phyloP scores from a whole-genome alignment of 2,797 vertebrate genomes.

The Arctocebus calabarensis region DNA sequence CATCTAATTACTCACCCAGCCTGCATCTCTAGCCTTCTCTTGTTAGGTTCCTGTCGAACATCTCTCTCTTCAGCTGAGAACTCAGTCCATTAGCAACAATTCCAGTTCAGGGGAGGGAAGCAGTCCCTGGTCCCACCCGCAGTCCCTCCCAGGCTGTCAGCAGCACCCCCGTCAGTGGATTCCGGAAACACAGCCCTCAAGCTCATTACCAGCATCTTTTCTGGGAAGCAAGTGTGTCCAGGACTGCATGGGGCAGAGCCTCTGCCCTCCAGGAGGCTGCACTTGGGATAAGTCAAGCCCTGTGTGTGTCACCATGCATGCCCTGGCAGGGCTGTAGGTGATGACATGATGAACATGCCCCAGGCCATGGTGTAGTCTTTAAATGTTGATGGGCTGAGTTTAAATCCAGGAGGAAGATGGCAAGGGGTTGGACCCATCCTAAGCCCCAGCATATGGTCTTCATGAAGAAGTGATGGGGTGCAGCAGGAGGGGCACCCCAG shows the following conservation, averaged over 20 bases:
- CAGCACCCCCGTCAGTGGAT: slow-evolving; percentile 74
- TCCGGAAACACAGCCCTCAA: slow-evolving; percentile 77
- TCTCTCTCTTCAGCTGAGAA: slow-evolving; percentile 81
- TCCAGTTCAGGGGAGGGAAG: slow-evolving; percentile 82
- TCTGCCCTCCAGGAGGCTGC: background rate
- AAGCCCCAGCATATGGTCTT: background rate
- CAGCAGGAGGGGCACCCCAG: accelerated
- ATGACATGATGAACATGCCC: background rate
- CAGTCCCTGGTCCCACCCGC: slow-evolving; percentile 80
- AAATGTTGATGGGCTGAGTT: background rate
- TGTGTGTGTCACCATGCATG: accelerated
- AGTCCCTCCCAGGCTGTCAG: slow-evolving; percentile 82
- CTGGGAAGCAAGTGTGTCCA: background rate
- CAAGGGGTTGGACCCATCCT: background rate
- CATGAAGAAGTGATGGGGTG: accelerated
- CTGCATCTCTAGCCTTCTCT: slow-evolving; percentile 87
- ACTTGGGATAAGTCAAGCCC: background rate
- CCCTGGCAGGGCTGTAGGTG: background rate
- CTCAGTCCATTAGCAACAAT: slow-evolving; percentile 73
- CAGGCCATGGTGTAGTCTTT: background rate
- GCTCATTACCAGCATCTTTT: background rate
- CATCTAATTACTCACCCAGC: slow-evolving; percentile 91
- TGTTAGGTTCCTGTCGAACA: slow-evolving; percentile 84
- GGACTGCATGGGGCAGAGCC: background rate
- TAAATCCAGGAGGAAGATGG: background rate